phyloP scores from a whole-genome alignment of 2,888 invertebrate species.

The Netelia inedita region DNA sequence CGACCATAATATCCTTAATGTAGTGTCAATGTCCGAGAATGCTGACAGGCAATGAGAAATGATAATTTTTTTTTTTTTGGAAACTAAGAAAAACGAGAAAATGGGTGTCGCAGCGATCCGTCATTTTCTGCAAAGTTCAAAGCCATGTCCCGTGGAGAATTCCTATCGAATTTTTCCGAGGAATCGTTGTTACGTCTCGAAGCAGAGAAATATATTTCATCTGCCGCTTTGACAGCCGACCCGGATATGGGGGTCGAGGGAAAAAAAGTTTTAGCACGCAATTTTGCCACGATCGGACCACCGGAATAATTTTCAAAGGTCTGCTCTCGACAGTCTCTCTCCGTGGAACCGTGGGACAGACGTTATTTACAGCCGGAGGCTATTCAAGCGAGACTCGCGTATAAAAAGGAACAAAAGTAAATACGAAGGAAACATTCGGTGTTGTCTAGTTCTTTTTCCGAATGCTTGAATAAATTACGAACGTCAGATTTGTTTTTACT shows the following conservation, averaged over 20 bases:
- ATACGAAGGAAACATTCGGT: not conserved
- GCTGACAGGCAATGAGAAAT: too few species aligned
- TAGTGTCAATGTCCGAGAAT: too few species aligned
- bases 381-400: not conserved
- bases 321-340: conserved; percentile 38
- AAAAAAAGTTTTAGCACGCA: conserved; percentile 33
- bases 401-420: not conserved
- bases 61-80: too few species aligned
- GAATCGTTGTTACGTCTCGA: conserved; percentile 14
- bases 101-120: not conserved
- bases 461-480: conserved; percentile 11
- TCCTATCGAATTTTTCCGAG: conserved; percentile 15
- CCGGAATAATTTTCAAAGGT: conserved; percentile 48
- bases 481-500: not conserved
- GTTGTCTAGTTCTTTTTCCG: not conserved
- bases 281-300: conserved; percentile 9
- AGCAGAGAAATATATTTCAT: conserved; percentile 14
- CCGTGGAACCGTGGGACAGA: not conserved
- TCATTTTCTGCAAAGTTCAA: not conserved
- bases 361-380: not conserved
- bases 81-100: too few species aligned
- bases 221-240: conserved; percentile 21
- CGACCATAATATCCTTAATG: too few species aligned
- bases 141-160: conserved; percentile 1
- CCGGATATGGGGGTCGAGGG: not conserved